phyloP scores from a whole-genome alignment of 1,140 invertebrate genomes.

The Caenorhabditis inopinata region DNA sequence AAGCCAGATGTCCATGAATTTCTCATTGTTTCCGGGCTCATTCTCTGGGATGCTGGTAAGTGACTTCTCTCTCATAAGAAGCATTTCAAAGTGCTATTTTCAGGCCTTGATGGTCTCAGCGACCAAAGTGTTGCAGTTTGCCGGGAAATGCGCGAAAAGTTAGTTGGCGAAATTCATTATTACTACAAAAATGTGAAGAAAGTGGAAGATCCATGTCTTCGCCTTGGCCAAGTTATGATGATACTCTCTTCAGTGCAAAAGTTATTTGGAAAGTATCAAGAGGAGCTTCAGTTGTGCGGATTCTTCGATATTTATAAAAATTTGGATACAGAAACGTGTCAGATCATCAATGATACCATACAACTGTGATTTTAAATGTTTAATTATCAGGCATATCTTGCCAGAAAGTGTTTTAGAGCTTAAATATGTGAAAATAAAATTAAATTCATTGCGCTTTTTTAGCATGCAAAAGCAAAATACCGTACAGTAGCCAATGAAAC shows the following conservation, averaged over 20 bases:
- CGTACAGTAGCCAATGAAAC: too few relatives aligned
- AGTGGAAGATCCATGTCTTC: constrained; percentile 7
- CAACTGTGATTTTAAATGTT: background rate
- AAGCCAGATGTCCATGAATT: constrained; percentile 11
- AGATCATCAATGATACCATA: background rate
- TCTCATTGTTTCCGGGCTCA: background rate
- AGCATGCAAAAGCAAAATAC: too few relatives aligned
- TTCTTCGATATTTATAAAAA: constrained; percentile 13
- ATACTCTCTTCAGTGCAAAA: background rate
- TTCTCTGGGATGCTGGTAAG: constrained; percentile 10
- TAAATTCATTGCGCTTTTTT: too few relatives aligned
- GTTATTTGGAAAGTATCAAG: constrained; percentile 9
- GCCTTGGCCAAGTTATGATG: constrained; percentile 19
- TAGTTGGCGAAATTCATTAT: background rate
- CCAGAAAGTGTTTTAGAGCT: too few relatives aligned
- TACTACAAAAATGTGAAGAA: constrained; percentile 27
- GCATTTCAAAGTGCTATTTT: background rate
- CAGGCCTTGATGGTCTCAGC: background rate
- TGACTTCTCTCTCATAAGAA: background rate
- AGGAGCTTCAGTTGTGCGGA: constrained; percentile 12
- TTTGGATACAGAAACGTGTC: background rate
- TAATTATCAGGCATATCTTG: background rate
- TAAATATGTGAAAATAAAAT: too few relatives aligned
- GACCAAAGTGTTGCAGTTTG: background rate
- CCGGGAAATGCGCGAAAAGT: background rate